Evolutionary conservation across 2,113 vertebrate species (phyloP), one percentile per base, ranked within the genome.

Genomic region (Taurulus bubalis): DNA sequence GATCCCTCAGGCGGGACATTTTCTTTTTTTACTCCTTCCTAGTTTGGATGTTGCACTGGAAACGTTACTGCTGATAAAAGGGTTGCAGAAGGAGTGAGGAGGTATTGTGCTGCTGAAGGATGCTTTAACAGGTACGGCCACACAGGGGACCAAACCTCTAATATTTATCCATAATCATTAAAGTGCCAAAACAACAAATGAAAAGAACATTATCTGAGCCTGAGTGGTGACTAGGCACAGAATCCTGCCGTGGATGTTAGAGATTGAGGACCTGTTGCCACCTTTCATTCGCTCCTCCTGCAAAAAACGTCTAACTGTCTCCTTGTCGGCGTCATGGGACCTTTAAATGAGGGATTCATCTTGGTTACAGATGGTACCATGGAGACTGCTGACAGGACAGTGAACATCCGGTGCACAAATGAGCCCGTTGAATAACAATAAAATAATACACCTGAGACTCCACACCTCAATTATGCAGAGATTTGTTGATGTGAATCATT

Each of bases 371-470:
- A 49, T 3, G 67, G 34, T 24, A 15, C 32, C 63, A 75, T 71
- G 75, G 89, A 79, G 76, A 84, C 69, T 64, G 74, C 42, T 18
- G 71, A 73, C 75, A 80, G 64, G 80, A 73, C 42, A 62, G n/a
- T 38, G 71, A 85, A 59, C 24, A 77, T 64, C 53, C 24, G 12
- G 58, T 8, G 20, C 0, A 15, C 51, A 74, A 77, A 85, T 76
- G 66, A 82, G 45, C 68, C 16, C 6, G 1, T 45, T 10, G 42
- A 70, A 47, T 66, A 82, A 77, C 22, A 62, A 82, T 69, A 56
- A 86, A 88, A 80, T 68, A 71, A 76, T 36, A 82, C 82, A 80
- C 82, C 59, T 62, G 84, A 83, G 84, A 87, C 58, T 45, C 18
- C 47, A 3, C 67, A 75, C 49, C 7, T 90, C 74, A 82, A 87